These are phyloP conservation scores for Seira musarum DNA, from an alignment of 2,888 invertebrate species.

Conservation along the genomic window DNA sequence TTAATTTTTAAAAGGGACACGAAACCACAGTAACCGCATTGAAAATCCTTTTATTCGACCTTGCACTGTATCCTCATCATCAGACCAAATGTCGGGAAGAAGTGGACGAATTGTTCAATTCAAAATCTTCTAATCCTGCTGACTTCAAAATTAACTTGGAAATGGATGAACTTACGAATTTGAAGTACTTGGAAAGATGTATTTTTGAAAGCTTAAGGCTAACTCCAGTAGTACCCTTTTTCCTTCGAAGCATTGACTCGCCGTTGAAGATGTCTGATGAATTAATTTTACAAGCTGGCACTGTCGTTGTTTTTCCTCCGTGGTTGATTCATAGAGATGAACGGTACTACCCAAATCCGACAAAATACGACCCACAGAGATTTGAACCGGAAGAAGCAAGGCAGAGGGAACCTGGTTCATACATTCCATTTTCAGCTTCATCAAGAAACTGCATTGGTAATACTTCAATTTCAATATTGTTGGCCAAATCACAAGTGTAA, in stretches of 20 bases:
- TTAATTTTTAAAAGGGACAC: no score
- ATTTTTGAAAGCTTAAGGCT: background rate
- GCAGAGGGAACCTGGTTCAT: background rate
- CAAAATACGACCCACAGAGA: background rate
- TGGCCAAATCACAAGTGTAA: no score
- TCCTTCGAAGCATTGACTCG: background rate
- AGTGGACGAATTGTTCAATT: no score
- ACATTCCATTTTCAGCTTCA: background rate
- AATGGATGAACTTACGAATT: no score
- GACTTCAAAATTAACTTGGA: no score
- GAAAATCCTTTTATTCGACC: no score
- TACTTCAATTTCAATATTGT: no score
- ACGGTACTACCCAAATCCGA: no score
- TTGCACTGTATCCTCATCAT: no score
- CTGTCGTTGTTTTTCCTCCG: background rate
- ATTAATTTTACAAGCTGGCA: background rate
- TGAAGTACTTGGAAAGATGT: background rate
- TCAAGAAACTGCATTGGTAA: background rate
- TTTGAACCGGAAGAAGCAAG: background rate
- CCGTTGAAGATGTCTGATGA: background rate
- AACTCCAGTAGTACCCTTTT: background rate
- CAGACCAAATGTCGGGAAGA: no score
- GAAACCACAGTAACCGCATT: no score
- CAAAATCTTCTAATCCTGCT: no score
- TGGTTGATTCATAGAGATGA: background rate